Evolutionary conservation across 2,797 vertebrate species (phyloP).

Genomic region (Falco rusticolus): DNA sequence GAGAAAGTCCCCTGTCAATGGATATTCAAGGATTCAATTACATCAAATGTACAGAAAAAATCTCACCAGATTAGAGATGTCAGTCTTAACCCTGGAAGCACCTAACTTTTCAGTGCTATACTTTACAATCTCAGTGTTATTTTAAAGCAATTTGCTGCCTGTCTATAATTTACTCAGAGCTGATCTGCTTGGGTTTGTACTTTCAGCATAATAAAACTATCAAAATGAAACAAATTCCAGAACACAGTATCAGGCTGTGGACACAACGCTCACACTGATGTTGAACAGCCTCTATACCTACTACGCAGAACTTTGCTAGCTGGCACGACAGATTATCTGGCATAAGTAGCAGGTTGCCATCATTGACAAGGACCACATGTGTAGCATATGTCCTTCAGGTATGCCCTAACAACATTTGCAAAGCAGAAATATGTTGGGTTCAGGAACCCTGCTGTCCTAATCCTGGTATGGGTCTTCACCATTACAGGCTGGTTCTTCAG

Average conservation of each 20-base stretch:
- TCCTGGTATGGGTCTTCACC: background rate
- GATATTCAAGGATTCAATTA: background rate
- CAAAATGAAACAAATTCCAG: background rate
- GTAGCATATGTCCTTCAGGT: rapidly evolving
- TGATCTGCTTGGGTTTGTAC: background rate
- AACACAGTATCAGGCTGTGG: rapidly evolving
- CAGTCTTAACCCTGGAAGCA: background rate
- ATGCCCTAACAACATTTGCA: background rate
- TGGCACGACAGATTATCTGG: background rate
- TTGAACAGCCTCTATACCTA: background rate
- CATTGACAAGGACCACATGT: background rate
- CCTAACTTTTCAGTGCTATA: background rate
- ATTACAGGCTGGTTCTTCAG: background rate
- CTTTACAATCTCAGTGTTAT: background rate
- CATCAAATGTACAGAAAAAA: background rate
- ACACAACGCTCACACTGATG: background rate
- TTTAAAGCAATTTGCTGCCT: background rate
- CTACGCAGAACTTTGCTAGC: background rate
- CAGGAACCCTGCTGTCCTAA: background rate
- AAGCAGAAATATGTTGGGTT: background rate
- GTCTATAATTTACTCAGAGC: background rate
- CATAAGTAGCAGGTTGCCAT: background rate
- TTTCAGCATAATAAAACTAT: background rate
- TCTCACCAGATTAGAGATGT: background rate
- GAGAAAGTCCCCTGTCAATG: background rate